A percentile compares a stretch with the other conserved stretches of the same genome.
Conservation (phyloP, 2,888 invertebrate species). For the Diadegma fenestrale region DNA sequence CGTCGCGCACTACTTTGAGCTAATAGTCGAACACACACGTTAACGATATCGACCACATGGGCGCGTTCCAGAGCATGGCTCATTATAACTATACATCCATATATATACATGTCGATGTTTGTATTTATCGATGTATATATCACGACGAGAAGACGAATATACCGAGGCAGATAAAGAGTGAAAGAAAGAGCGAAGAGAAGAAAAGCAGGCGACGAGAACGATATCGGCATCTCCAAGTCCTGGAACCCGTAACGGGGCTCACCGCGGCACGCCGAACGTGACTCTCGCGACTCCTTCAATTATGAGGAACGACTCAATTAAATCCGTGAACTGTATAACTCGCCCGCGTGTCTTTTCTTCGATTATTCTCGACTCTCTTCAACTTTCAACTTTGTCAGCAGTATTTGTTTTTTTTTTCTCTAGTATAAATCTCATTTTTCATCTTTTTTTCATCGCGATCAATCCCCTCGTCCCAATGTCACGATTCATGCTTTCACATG, state of each 20-base stretch:
- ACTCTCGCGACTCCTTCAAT: conserved; percentile 70
- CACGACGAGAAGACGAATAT: conserved; percentile 41
- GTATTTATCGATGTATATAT: conserved; percentile 24
- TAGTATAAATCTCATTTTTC: conserved; percentile 8
- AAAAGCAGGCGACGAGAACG: conserved; percentile 64
- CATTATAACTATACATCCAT: conserved; percentile 66
- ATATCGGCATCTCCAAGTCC: conserved; percentile 64
- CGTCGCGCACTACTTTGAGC: conserved; percentile 64
- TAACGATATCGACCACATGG: conserved; percentile 63
- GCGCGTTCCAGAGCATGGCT: conserved; percentile 50
- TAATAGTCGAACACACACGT: conserved; percentile 71
- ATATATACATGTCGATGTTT: conserved; percentile 17
- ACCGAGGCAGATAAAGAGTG: conserved; percentile 19
- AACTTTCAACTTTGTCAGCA: conserved; percentile 10
- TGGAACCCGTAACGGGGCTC: conserved; percentile 67
- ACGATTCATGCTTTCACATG: neutral
- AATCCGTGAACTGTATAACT: conserved; percentile 61
- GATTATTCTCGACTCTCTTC: conserved; percentile 21
- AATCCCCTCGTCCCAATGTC: neutral
- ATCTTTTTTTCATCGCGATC: neutral
- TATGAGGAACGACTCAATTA: conserved; percentile 73
- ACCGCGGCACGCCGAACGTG: conserved; percentile 69
- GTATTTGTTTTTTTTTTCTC: conserved; percentile 7
- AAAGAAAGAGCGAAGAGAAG: conserved; percentile 33
- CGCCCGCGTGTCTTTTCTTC: conserved; percentile 13